Evolutionary conservation across 2,888 invertebrate genomes (phyloP), one percentile per base, ranked within the genome.

Genomic region (Proisotoma minuta): DNA sequence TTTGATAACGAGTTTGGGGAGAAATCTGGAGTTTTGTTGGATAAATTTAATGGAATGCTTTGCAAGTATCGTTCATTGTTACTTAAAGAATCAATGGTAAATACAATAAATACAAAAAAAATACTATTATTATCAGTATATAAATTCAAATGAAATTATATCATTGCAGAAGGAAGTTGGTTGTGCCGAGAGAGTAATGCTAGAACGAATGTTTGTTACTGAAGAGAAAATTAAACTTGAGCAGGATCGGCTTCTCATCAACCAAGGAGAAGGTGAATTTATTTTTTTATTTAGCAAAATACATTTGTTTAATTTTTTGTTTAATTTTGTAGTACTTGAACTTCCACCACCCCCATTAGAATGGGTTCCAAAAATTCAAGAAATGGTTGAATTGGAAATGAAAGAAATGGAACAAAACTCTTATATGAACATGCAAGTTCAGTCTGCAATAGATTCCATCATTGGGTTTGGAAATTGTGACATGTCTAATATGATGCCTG

Each of bases 361-460:
- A 3, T 73, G 73, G 73, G 26, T 70, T 52, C 71, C 73, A 10
- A 69, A 70, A 57, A 65, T 73, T 26, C 63, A 62, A 24, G 71
- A 72, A 53, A 68, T 71, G 68, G 73, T 73, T 8, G 73, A 73
- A 20, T 67, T 61, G 20, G 73, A 73, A 49, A 63, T 73, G 59
- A 68, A 67, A 58, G 72, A 73, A 57, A 59, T 72, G 62, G 72
- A 72, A 59, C 66, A 66, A 54, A 70, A 73, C 62, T 69, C 72
- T 5, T 65, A 65, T 43, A 72, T 71, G 1, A 73, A 72, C 64
- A 65, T 70, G 43, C 73, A 73, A 68, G 73, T 74, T 24, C 73
- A 73, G 51, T 72, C 71, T 15, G 74, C 74, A n/a, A 66, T 74
- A 23, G 73, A 74, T 57, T 73, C 73, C 20, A 73, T 74, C 23